Base-by-base conservation (phyloP, 2,797 vertebrate genomes). In the Crenuchus spilurus region DNA sequence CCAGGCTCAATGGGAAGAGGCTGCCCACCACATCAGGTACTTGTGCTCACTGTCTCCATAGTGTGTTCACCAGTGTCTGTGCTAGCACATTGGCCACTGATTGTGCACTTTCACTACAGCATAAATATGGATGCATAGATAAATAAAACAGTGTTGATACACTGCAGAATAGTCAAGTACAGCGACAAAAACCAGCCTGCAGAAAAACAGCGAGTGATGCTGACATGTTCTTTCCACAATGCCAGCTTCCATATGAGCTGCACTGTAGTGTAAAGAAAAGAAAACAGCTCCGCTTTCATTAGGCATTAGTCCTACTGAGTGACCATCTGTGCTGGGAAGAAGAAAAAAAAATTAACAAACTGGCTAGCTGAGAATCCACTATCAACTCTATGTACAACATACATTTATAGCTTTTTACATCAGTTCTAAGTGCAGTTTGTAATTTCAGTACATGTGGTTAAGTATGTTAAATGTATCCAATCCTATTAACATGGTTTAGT, bases 261-360 rank as follows among this genome's bases (percentile, higher is more conserved):
- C 52, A 52, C 62, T 63, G 72, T 67, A 68, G 74, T 28, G 65
- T 57, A 70, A 57, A 37, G 68, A 66, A 74, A 44, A 67, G 71
- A 55, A 49, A 79, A 75, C 68, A 77, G 65, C 63, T 48, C 55
- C 22, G 67, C 71, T 65, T 82, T 77, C 77, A 75, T 54, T 75
- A 69, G 26, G 51, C 49, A 68, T 67, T 71, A 65, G 49, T 65
- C 77, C 71, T 61, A 82, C 80, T 65, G 77, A 69, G 74, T 65
- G 72, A 69, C 74, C 80, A 82, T 80, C 80, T 82, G 80, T 48
- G 54, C 63, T 33, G 57, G 44, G 61, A 55, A 58, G 24, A 9
- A n/a, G 16, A 26, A 48, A 37, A 14, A 24, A 52, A 52, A 20
- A 48, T n/a, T n/a, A 48, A 7, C 4, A 49, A 49, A 22, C 0